Evolutionary conservation across 2,888 invertebrate genomes (phyloP).

Genomic region (Caenorhabditis drosophilae): DNA sequence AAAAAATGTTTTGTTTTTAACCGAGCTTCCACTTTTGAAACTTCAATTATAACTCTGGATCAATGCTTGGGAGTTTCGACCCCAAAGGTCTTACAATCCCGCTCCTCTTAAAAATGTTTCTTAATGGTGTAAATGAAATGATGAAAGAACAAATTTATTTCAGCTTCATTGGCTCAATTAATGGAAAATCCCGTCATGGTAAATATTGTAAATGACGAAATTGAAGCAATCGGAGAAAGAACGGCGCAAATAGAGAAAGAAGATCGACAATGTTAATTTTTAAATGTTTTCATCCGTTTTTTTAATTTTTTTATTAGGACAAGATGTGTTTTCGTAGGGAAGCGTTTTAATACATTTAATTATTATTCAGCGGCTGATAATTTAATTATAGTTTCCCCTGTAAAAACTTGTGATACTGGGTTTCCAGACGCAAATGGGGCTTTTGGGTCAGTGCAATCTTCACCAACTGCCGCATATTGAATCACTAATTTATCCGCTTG

Average conservation of each 20-base stretch:
- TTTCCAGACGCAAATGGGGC: constrained; percentile 36
- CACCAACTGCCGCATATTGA: constrained; percentile 39
- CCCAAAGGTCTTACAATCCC: not conserved
- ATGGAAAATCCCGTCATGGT: not conserved
- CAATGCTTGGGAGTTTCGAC: not conserved
- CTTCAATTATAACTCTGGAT: not conserved
- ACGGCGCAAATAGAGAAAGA: not conserved
- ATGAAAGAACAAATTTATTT: too few species aligned
- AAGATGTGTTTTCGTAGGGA: not conserved
- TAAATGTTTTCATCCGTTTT: not conserved
- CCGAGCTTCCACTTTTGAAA: not conserved
- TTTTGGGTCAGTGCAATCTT: constrained; percentile 37
- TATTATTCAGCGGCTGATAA: constrained; percentile 54
- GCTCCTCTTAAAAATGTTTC: not conserved
- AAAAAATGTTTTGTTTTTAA: not conserved
- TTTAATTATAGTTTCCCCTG: constrained; percentile 51
- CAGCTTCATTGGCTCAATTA: not conserved
- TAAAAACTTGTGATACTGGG: constrained; percentile 31
- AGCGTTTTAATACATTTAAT: constrained; percentile 1
- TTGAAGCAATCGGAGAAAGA: not conserved
- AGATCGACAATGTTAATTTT: not conserved
- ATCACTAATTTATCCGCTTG: constrained; percentile 52
- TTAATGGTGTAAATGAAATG: constrained; percentile 3
- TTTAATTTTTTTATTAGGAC: not conserved
- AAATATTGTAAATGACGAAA: not conserved